These are phyloP conservation scores for Andricus curvator DNA, from an alignment of 2,888 invertebrate species.

Conservation along the genomic window DNA sequence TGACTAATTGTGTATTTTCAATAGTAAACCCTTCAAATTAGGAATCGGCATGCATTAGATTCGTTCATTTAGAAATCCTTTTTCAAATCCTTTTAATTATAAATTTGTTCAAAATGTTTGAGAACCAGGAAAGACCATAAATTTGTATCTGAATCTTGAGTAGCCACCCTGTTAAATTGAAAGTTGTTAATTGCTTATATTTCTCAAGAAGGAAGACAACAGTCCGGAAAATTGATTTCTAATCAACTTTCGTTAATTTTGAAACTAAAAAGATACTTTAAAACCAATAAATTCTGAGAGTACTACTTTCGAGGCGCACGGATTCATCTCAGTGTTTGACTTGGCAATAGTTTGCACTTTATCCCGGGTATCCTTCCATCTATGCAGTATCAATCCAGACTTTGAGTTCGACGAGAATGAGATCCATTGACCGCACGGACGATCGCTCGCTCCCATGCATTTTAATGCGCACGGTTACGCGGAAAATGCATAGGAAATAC, in stretches of 20 bases:
- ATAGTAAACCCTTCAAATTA: too few species aligned
- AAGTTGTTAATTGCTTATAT: not conserved
- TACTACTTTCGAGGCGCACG: constrained; percentile 18
- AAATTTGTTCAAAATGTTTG: too few species aligned
- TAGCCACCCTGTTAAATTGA: too few species aligned
- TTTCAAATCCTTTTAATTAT: too few species aligned
- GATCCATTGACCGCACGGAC: constrained; percentile 38
- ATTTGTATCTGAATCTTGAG: too few species aligned
- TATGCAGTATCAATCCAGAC: constrained; percentile 33
- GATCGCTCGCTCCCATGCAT: constrained; percentile 30
- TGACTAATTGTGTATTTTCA: too few species aligned
- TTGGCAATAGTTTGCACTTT: constrained; percentile 41
- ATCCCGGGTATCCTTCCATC: constrained; percentile 29
- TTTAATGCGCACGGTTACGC: constrained; percentile 33
- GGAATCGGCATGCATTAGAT: too few species aligned
- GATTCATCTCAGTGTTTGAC: constrained; percentile 30
- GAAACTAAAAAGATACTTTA: constrained; percentile 10
- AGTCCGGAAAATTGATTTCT: not conserved
- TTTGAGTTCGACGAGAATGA: constrained; percentile 37
- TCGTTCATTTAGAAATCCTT: too few species aligned
- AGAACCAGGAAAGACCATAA: too few species aligned
- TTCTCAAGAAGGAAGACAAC: not conserved
- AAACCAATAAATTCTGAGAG: constrained; percentile 8
- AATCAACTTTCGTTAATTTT: constrained; percentile 6
- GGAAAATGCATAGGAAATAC: constrained; percentile 37